phyloP scores from a whole-genome alignment of 2,113 vertebrate species.

The Xiphias gladius region DNA sequence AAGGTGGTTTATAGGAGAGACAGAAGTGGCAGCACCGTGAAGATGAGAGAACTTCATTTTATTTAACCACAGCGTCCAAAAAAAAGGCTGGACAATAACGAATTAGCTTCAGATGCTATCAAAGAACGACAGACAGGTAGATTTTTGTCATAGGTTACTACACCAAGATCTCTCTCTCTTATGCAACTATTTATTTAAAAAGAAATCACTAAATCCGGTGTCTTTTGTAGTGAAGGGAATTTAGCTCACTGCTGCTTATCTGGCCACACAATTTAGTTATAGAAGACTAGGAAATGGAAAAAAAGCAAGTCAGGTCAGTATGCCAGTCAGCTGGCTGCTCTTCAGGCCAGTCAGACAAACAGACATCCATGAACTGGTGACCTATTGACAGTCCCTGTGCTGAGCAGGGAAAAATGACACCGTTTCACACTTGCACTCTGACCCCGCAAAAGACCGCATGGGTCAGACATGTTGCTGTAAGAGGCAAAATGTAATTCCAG shows the following conservation, averaged over 20 bases:
- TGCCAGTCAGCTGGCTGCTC: not conserved
- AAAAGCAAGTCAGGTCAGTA: not conserved
- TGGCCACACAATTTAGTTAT: not conserved
- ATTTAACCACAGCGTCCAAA: not conserved
- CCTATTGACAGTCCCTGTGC: constrained; percentile 35
- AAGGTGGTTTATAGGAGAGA: not conserved
- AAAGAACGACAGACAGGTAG: not conserved
- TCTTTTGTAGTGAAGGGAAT: not conserved
- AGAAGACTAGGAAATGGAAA: not conserved
- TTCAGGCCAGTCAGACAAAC: not conserved
- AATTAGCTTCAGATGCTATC: not conserved
- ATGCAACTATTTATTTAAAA: not conserved
- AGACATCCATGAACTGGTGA: constrained; percentile 12
- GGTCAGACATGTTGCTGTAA: constrained; percentile 59
- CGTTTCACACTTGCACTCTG: constrained; percentile 42
- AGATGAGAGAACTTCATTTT: not conserved
- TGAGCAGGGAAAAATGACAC: constrained; percentile 36
- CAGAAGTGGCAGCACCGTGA: not conserved
- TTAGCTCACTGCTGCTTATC: not conserved
- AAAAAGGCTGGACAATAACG: not conserved
- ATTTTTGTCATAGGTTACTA: not conserved
- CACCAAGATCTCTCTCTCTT: not conserved
- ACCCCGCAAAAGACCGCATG: constrained; percentile 21
- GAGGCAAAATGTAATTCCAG: constrained; percentile 53
- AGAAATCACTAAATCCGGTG: not conserved